A percentile compares a stretch with the other conserved stretches of the same genome.
Evolutionary conservation across 2,888 invertebrate genomes (phyloP).

Genomic region (Cantharis rustica): DNA sequence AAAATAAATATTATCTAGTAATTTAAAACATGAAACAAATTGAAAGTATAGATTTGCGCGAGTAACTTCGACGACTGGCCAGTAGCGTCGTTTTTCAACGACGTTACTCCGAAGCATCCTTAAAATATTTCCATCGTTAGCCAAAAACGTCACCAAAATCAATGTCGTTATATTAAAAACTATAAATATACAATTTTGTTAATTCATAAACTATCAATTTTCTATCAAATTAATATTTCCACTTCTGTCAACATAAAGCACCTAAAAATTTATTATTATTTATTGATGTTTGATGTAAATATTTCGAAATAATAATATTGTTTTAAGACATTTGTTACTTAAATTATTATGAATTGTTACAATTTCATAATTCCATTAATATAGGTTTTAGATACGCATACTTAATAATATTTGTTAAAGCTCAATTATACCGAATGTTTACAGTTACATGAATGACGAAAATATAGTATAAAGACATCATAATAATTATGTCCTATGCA

Average conservation of each 20-base stretch:
- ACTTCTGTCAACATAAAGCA: background rate
- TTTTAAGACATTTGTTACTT: background rate
- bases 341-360: background rate
- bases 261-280: background rate
- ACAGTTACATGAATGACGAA: background rate
- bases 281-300: background rate
- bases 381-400: background rate
- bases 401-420: background rate
- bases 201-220: background rate
- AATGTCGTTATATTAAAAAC: conserved; percentile 6
- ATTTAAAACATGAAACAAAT: conserved; percentile 7
- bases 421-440: background rate
- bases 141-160: conserved; percentile 30
- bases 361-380: background rate
- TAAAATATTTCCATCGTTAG: conserved; percentile 46
- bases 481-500: background rate
- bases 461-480: background rate
- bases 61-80: conserved; percentile 46
- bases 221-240: background rate
- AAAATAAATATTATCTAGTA: background rate
- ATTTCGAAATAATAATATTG: background rate
- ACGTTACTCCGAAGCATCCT: conserved; percentile 26
- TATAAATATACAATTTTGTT: background rate
- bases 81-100: conserved; percentile 23
- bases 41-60: conserved; percentile 29